Conservation (phyloP, 1,140 invertebrate species). For the Thereuonema tuberculata region DNA sequence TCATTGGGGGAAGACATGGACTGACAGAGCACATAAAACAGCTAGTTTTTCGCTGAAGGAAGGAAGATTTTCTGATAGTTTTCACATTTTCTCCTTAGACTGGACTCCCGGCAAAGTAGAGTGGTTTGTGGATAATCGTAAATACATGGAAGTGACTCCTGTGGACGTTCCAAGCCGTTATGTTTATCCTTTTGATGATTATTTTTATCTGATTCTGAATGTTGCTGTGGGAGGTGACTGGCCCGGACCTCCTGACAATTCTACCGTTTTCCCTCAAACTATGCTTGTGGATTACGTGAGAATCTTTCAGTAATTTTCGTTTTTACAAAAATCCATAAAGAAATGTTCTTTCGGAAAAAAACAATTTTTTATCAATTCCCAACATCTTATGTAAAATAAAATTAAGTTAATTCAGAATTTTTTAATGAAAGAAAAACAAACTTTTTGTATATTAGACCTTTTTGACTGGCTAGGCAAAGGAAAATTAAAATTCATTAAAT, state of each 20-base stretch:
- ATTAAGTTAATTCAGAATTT: no score
- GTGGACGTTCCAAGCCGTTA: neutral
- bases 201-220: slow-evolving; percentile 15
- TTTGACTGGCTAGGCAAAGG: no score
- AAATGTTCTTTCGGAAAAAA: no score
- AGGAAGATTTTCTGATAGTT: slow-evolving; percentile 16
- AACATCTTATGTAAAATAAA: no score
- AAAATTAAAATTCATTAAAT: no score
- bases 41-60: neutral
- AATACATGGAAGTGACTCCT: neutral
- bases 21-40: neutral
- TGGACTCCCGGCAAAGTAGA: slow-evolving; percentile 25
- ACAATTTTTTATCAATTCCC: no score
- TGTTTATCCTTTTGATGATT: slow-evolving; percentile 12
- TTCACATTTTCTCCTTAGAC: slow-evolving; percentile 26
- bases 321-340: no score
- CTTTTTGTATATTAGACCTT: no score
- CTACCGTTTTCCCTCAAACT: neutral
- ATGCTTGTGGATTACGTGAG: slow-evolving; percentile 16
- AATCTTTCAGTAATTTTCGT: no score
- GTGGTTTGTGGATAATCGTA: slow-evolving; percentile 14
- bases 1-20: slow-evolving; percentile 3
- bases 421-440: no score
- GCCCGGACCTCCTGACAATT: neutral
- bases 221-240: slow-evolving; percentile 15